Percentiles rank a stretch among this genome's conserved stretches.
Evolutionary conservation across 2,888 invertebrate species (phyloP).

Genomic region (Parnassius glacialis): DNA sequence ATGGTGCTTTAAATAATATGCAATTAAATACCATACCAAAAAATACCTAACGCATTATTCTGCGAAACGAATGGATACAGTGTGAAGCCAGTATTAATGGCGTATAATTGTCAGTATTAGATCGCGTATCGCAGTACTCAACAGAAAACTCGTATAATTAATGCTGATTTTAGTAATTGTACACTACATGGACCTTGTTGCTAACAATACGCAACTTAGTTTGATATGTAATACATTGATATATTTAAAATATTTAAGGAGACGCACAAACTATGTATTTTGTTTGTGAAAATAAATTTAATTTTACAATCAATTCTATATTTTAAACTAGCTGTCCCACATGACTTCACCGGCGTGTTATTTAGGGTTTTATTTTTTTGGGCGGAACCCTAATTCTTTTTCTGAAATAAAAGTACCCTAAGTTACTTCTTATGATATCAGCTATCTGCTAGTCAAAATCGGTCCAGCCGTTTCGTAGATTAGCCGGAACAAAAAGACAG

Average conservation of each 20-base stretch:
- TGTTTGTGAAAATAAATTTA: constrained; percentile 30
- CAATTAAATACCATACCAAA: neutral
- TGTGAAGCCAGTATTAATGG: neutral
- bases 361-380: too few species aligned
- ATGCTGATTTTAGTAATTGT: constrained; percentile 55
- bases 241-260: too few species aligned
- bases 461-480: too few species aligned
- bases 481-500: too few species aligned
- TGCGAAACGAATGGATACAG: constrained; percentile 27
- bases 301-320: too few species aligned
- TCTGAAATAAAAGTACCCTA: too few species aligned
- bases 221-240: constrained; percentile 18
- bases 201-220: constrained; percentile 31
- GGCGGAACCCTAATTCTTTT: too few species aligned
- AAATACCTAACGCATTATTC: constrained; percentile 12
- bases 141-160: constrained; percentile 50
- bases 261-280: constrained; percentile 29
- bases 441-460: too few species aligned
- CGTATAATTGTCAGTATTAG: too few species aligned
- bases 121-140: constrained; percentile 34
- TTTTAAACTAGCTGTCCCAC: too few species aligned
- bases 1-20: constrained; percentile 6
- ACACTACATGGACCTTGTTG: constrained; percentile 42
- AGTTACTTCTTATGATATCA: too few species aligned
- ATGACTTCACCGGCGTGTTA: too few species aligned